Conservation (phyloP, 2,113 vertebrate species). For the Notothenia rossii region DNA sequence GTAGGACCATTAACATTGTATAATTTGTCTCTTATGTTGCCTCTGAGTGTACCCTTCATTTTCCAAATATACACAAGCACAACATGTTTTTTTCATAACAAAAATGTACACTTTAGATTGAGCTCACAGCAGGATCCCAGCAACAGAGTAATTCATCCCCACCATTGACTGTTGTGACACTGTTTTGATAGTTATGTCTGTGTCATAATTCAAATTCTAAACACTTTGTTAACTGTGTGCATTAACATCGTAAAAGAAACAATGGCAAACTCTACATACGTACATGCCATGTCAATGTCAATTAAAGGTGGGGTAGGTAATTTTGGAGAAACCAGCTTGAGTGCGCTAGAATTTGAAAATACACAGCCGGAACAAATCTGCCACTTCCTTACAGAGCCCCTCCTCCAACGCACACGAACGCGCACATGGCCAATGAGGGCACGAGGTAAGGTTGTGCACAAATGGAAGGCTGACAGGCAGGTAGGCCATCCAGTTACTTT, state of each 20-base stretch:
- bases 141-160: neutral
- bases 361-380: no score
- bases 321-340: no score
- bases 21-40: neutral
- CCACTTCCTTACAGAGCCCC: no score
- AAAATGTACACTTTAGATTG: neutral
- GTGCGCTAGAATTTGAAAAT: no score
- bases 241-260: neutral
- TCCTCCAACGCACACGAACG: no score
- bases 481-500: no score
- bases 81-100: neutral
- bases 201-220: neutral
- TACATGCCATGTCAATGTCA: no score
- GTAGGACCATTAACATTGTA: neutral
- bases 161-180: neutral
- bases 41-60: neutral
- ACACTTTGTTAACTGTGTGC: neutral
- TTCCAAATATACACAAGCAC: neutral
- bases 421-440: no score
- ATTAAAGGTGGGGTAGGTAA: neutral
- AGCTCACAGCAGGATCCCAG: no score
- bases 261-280: neutral
- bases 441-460: no score
- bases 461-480: no score
- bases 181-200: neutral